A percentile compares a stretch with the other conserved stretches of the same genome.
Evolutionary conservation across 2,113 vertebrate genomes (phyloP).

Genomic region (Octodon degus): DNA sequence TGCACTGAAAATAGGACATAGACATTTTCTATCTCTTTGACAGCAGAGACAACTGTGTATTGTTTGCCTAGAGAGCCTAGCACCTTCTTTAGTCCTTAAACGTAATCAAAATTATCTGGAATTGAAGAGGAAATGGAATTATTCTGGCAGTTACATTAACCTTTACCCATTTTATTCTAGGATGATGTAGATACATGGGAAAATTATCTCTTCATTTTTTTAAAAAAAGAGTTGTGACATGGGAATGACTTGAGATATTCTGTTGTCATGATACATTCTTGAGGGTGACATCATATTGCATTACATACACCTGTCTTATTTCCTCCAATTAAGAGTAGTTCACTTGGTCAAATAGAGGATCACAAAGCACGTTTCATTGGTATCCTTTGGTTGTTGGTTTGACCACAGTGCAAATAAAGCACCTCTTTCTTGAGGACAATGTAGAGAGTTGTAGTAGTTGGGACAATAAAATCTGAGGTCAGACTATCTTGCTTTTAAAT

Average conservation of each 20-base stretch:
- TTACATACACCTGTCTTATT: not conserved
- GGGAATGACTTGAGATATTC: slow-evolving; percentile 9
- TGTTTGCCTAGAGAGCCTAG: not conserved
- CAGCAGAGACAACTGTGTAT: not conserved
- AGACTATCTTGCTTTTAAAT: slow-evolving; percentile 13
- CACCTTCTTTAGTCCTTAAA: slow-evolving; percentile 10
- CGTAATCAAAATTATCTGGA: slow-evolving; percentile 28
- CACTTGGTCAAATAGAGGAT: not conserved
- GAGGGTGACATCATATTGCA: not conserved
- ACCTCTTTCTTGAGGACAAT: slow-evolving; percentile 22
- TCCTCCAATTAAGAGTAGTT: not conserved
- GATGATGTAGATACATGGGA: slow-evolving; percentile 33
- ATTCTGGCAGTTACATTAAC: not conserved
- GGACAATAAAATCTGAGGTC: not conserved
- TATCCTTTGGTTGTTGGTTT: slow-evolving; percentile 17
- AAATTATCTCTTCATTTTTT: not conserved
- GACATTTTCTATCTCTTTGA: slow-evolving; percentile 2
- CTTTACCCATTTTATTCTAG: not conserved
- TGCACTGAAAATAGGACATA: not conserved
- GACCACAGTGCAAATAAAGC: not conserved
- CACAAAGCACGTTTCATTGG: not conserved
- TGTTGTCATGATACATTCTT: not conserved
- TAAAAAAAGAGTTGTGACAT: not conserved
- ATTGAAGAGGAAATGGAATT: slow-evolving; percentile 15
- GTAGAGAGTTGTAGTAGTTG: not conserved